Base-by-base conservation (phyloP, 2,888 invertebrate species). In the Muschampia plurimacula region DNA sequence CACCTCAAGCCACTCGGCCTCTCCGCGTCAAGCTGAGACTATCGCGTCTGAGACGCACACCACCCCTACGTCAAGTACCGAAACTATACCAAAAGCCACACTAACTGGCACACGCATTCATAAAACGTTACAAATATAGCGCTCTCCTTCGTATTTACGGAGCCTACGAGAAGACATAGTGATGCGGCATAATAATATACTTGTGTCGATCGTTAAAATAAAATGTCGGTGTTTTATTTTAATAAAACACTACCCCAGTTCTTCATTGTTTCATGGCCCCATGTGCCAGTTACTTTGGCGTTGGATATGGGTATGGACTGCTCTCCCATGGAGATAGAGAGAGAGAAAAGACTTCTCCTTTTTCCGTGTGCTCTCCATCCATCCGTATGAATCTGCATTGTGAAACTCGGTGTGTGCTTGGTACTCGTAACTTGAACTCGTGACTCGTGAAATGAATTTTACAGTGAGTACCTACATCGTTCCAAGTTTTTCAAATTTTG, bases 21-120 rank as follows among this genome's bases (percentile, higher is more conserved):
- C 60, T 96, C 96, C 0, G 95, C 96, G 85, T 94, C 95, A 85
- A 96, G 96, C 95, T 96, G 96, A 96, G 96, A 95, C 82, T 93
- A 90, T 59, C 92, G 92, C 81, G 86, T 86, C 78, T 90, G 94
- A 93, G 94, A 93, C 83, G 82, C 87, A 83, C 87, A 88, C 79
- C 93, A 91, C 80, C 92, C 92, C 75, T 93, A 93, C 86, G 87
- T 89, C 80, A 92, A 92, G 87, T 93, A 92, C 84, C 90, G 91
- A 83, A 86, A 90, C 84, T 92, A 81, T 28, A 89, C 78, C 80
- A 49, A 46, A 46, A 49, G n/a, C 49, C 49, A 12, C 2, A 52
- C n/a, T 52, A 10, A 52, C 49, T 52, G 49, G 49, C 46, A 46
- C 46, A 46, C 46, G 12, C 6, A 52, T 6, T 52, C 13, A 44